Percentiles rank a stretch among this genome's conserved stretches.
Evolutionary conservation across 1,140 invertebrate species (phyloP).

Genomic region (Magallana ariakensis): DNA sequence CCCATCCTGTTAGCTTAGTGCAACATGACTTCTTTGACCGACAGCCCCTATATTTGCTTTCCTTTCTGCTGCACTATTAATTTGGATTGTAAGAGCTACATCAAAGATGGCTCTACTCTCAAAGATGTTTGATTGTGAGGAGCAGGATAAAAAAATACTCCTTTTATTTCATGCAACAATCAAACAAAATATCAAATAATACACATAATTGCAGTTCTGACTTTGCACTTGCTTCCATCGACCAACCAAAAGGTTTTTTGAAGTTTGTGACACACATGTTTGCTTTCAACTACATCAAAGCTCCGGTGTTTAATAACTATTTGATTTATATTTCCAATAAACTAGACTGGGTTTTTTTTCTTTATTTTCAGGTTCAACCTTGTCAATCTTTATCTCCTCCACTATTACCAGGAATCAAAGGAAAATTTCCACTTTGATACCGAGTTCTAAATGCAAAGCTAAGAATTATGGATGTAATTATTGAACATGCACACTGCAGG

Average conservation of each 20-base stretch:
- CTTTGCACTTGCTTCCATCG: slow-evolving; percentile 6
- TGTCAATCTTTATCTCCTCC: slow-evolving; percentile 26
- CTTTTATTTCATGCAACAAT: slow-evolving; percentile 25
- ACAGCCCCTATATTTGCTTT: not conserved
- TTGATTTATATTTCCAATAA: slow-evolving; percentile 38
- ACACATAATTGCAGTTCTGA: slow-evolving; percentile 19
- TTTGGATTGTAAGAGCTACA: not conserved
- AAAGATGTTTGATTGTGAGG: not conserved
- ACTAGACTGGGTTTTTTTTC: not conserved
- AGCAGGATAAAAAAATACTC: slow-evolving; percentile 15
- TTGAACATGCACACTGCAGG: slow-evolving; percentile 16
- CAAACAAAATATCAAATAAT: slow-evolving; percentile 33
- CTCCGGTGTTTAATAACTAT: slow-evolving; percentile 15
- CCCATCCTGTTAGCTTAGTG: not conserved
- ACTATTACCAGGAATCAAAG: slow-evolving; percentile 21
- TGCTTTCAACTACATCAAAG: slow-evolving; percentile 33
- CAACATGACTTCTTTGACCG: not conserved
- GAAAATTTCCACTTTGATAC: slow-evolving; percentile 27
- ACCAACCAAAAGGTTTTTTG: slow-evolving; percentile 8
- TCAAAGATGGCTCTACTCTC: not conserved
- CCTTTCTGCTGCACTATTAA: not conserved
- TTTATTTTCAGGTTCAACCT: slow-evolving; percentile 15
- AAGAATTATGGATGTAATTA: slow-evolving; percentile 32
- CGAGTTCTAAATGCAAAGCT: not conserved
- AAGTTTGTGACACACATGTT: slow-evolving; percentile 33